Conservation (phyloP, 92 coral and sea anemone genomes). For the Epizoanthus ramosus region DNA sequence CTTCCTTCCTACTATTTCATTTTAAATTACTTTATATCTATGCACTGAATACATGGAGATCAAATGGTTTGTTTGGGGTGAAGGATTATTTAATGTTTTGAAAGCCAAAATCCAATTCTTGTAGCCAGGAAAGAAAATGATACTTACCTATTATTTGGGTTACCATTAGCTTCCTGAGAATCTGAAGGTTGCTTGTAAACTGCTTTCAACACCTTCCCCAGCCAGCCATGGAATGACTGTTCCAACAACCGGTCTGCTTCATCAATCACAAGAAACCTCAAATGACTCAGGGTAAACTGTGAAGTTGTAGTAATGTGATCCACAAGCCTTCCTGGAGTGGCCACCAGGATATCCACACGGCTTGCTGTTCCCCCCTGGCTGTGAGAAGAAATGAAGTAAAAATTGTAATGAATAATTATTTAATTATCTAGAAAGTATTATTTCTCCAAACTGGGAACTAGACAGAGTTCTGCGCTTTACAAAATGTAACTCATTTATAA, state of each 20-base stretch:
- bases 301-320: constrained; percentile 89
- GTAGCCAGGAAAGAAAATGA: too few relatives aligned
- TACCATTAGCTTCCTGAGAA: background rate
- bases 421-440: background rate
- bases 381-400: background rate
- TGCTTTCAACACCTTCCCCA: constrained; percentile 74
- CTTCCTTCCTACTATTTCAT: too few relatives aligned
- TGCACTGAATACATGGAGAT: too few relatives aligned
- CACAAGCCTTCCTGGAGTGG: constrained; percentile 94
- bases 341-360: constrained; percentile 80
- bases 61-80: too few relatives aligned
- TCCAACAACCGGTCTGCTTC: constrained; percentile 94
- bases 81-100: too few relatives aligned
- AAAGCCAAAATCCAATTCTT: too few relatives aligned
- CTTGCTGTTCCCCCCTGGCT: constrained; percentile 83
- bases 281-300: constrained; percentile 78
- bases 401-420: background rate
- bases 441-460: background rate
- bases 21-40: too few relatives aligned
- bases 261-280: constrained; percentile 92
- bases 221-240: constrained; percentile 94
- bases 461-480: background rate
- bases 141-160: background rate
- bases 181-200: constrained; percentile 47
- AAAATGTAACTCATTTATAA: too few relatives aligned